Evolutionary conservation across 2,797 vertebrate species (phyloP).

Genomic region (Danionella dracula): DNA sequence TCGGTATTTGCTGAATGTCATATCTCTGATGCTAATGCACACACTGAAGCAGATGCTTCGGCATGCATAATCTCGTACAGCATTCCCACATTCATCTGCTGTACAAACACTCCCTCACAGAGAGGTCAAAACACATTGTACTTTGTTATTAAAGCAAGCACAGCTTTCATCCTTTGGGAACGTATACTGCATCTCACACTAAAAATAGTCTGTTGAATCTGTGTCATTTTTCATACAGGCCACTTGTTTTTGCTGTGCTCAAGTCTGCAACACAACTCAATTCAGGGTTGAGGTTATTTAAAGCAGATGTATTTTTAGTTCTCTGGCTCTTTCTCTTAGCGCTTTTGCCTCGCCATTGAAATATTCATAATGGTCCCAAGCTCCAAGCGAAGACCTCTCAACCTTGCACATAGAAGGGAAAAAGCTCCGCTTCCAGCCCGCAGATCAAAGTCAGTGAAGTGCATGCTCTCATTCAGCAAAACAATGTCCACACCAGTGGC

Average conservation of each 20-base stretch:
- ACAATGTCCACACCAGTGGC: constrained; percentile 37
- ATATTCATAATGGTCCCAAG: constrained; percentile 32
- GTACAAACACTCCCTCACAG: not conserved
- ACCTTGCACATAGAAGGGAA: constrained; percentile 27
- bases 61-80: constrained; percentile 17
- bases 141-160: constrained; percentile 10
- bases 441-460: constrained; percentile 40
- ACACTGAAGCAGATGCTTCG: constrained; percentile 23
- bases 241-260: not conserved
- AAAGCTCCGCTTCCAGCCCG: constrained; percentile 35
- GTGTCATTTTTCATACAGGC: constrained; percentile 24
- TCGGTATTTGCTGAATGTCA: constrained; percentile 14
- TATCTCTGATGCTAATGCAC: constrained; percentile 3
- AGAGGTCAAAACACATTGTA: constrained; percentile 15
- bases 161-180: constrained; percentile 12
- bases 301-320: constrained; percentile 43
- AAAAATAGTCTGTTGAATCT: constrained; percentile 20
- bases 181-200: not conserved
- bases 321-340: constrained; percentile 6
- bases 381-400: constrained; percentile 35
- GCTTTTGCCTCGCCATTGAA: constrained; percentile 29
- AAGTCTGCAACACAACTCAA: constrained; percentile 9
- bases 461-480: constrained; percentile 37
- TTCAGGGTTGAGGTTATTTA: constrained; percentile 35
- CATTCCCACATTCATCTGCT: constrained; percentile 33